Evolutionary conservation across 2,797 vertebrate genomes (phyloP).

Genomic region (Moxostoma hubbsi): DNA sequence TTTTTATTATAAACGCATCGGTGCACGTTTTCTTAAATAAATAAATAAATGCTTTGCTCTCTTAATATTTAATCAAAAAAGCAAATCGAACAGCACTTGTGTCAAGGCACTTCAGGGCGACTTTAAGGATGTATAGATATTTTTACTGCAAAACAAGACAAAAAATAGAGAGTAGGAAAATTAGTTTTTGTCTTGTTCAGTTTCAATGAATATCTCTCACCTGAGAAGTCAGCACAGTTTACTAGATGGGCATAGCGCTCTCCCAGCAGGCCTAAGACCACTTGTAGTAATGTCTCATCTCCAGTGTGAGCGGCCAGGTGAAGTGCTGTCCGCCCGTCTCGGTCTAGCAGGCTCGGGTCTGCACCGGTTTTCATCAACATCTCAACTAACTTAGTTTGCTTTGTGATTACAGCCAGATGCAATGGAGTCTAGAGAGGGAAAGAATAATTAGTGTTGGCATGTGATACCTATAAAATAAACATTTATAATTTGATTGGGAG

Average conservation of each 20-base stretch:
- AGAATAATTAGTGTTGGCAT: background rate
- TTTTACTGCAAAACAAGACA: too few relatives aligned
- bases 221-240: constrained; percentile 85
- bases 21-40: too few relatives aligned
- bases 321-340: constrained; percentile 86
- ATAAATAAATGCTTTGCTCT: too few relatives aligned
- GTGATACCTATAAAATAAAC: background rate
- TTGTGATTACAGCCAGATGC: constrained; percentile 93
- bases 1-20: too few relatives aligned
- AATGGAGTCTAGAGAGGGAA: constrained; percentile 82
- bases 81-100: too few relatives aligned
- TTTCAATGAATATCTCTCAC: constrained; percentile 71
- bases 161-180: too few relatives aligned
- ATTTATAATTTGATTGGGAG: background rate
- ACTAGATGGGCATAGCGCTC: constrained; percentile 77
- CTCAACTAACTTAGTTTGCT: constrained; percentile 85
- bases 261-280: constrained; percentile 79
- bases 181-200: background rate
- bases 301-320: constrained; percentile 87
- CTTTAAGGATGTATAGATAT: too few relatives aligned
- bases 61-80: too few relatives aligned
- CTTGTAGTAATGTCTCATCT: constrained; percentile 78
- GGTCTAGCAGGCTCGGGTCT: constrained; percentile 85
- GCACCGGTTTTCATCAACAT: constrained; percentile 84
- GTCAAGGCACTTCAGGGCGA: too few relatives aligned